Evolutionary conservation across 2,113 vertebrate species (phyloP), one percentile per base, ranked within the genome.

Genomic region (Casuarius casuarius): DNA sequence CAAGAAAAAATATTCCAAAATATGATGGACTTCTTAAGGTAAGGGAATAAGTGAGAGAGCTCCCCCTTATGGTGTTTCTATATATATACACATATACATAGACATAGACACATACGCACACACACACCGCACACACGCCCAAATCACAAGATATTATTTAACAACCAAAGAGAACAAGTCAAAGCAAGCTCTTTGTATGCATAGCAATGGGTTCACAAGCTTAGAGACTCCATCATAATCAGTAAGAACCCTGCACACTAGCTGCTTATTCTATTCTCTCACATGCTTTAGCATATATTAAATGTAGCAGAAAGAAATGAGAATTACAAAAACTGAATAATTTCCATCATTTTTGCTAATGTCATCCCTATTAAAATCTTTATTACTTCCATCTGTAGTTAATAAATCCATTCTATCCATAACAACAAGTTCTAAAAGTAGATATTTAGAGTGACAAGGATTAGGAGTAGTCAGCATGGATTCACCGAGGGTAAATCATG

Each of bases 31-130:
- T 85, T 63, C 4, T 46, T 79, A 40, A 84, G 35, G 54, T 54
- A 74, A n/a, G 0, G 65, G 72, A 94, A 22, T 19, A 84, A 88
- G 92, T n/a, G 81, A 72, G 35, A 96, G 72, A 89, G 87, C 91
- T 94, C 94, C 93, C 93, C 44, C 90, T 91, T 38, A 94, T 28
- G 91, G 91, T 44, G 33, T 58, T 89, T 49, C 19, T 5, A 7
- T 28, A 48, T 17, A 31, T 1, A 28, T 11, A 84, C 35, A 51
- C 23, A 46, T 33, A 48, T 9, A 48, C 12, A 28, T 18, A 51
- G 22, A 48, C 12, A 28, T 18, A 51, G 38, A 38, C 38, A 38
- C 38, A 38, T 38, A 38, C 38, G 8, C 38, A 38, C 38, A 17
- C 29, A 58, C 56, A 58, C 38, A 17, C 26, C 40, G 10, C 25